Percentiles rank a stretch among this genome's conserved stretches.
Conservation (phyloP, 2,797 vertebrate genomes). For the Gallinago stenura region DNA sequence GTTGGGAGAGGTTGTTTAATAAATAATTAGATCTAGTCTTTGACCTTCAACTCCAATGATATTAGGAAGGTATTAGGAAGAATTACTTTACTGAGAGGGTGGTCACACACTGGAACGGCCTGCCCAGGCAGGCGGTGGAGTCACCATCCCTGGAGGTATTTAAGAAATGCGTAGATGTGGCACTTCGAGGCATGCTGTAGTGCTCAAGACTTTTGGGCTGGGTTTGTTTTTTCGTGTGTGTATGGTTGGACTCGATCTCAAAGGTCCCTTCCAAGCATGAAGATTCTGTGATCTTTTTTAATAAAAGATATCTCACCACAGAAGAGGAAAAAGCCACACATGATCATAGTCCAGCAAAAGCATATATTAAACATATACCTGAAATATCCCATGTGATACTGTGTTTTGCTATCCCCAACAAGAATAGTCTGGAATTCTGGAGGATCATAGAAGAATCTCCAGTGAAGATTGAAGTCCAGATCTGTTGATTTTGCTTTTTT, state of each 20-base stretch:
- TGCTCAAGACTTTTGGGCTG: no score
- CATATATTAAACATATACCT: constrained; percentile 80
- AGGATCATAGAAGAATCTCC: constrained; percentile 96
- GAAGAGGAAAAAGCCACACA: not conserved
- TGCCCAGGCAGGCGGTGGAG: no score
- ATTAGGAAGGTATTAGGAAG: no score
- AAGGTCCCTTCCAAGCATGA: no score
- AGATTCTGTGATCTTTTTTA: not conserved
- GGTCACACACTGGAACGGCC: no score
- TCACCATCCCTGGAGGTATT: no score
- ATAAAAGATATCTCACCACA: not conserved
- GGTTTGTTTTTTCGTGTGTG: no score
- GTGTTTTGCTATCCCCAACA: constrained; percentile 83
- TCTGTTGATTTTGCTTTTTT: constrained; percentile 77
- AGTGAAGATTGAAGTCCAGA: constrained; percentile 91
- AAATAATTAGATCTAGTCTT: not conserved
- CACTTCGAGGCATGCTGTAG: no score
- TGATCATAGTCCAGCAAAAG: not conserved
- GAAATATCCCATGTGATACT: constrained; percentile 96
- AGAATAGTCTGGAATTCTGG: constrained; percentile 96
- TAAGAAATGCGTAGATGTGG: no score
- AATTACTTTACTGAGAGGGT: no score
- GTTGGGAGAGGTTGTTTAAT: not conserved
- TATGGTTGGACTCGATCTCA: no score
- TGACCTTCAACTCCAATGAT: not conserved